phyloP scores from a whole-genome alignment of 2,113 vertebrate genomes.

The Oostethus manadensis region DNA sequence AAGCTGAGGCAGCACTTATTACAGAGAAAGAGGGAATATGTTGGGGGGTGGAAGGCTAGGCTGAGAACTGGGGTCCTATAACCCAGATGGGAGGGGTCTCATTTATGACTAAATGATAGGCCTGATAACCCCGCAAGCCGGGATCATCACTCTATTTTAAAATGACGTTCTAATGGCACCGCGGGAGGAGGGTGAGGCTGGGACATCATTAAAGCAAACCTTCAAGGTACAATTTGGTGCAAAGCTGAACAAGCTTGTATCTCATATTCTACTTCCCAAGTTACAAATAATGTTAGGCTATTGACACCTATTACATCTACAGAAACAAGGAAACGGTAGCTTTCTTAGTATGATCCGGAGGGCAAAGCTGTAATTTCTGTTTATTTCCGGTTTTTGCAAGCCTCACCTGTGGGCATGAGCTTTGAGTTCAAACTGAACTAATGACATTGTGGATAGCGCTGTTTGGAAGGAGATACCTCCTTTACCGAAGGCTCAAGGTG shows the following conservation, averaged over 20 bases:
- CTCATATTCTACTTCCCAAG: slow-evolving; percentile 2
- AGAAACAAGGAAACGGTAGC: background rate
- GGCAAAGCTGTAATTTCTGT: background rate
- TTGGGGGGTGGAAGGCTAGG: slow-evolving; percentile 29
- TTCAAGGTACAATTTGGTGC: slow-evolving; percentile 1
- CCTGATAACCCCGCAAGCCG: slow-evolving; percentile 58
- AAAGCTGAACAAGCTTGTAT: slow-evolving; percentile 3
- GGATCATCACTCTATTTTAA: slow-evolving; percentile 59
- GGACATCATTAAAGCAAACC: slow-evolving; percentile 49
- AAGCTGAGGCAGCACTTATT: slow-evolving; percentile 64
- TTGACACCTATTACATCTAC: background rate
- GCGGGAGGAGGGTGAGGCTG: slow-evolving; percentile 38
- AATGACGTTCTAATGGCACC: slow-evolving; percentile 60
- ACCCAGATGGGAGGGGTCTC: slow-evolving; percentile 46
- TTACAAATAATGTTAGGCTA: slow-evolving; percentile 4
- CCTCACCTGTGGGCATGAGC: background rate
- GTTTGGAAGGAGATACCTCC: background rate
- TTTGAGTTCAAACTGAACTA: background rate
- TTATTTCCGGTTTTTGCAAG: background rate
- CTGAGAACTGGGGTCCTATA: slow-evolving; percentile 17
- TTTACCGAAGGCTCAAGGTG: background rate
- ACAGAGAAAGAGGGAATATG: slow-evolving; percentile 33
- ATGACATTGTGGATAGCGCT: background rate
- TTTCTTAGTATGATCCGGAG: background rate
- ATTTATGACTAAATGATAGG: slow-evolving; percentile 66